These are phyloP conservation scores for Meloidogyne exigua DNA, from an alignment of 1,140 invertebrate genomes.

Conservation along the genomic window DNA sequence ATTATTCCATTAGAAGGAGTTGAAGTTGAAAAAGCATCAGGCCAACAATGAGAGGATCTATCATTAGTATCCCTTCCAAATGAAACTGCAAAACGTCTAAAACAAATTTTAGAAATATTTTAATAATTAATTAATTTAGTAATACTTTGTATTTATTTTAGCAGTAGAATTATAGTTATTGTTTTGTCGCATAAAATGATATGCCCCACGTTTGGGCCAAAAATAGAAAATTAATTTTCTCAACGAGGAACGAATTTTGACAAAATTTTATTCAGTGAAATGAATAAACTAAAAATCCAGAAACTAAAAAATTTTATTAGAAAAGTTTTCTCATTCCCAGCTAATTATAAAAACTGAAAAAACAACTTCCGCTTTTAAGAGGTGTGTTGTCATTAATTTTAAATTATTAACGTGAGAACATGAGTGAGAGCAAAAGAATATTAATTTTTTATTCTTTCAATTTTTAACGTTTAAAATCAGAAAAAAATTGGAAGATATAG, in stretches of 20 bases:
- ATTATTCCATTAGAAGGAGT: not conserved
- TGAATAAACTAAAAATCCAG: not conserved
- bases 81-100: not conserved
- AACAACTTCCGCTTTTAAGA: not conserved
- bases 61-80: not conserved
- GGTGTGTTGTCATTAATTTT: not conserved
- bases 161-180: not conserved
- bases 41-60: not conserved
- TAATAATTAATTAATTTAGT: not conserved
- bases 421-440: too few relatives aligned
- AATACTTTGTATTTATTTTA: not conserved
- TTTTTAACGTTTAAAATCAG: too few relatives aligned
- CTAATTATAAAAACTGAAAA: not conserved
- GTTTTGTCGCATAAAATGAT: not conserved
- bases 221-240: not conserved
- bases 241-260: not conserved
- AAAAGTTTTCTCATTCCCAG: constrained; percentile 1
- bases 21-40: not conserved
- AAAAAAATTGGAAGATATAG: too few relatives aligned
- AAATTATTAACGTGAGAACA: too few relatives aligned
- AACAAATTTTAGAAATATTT: not conserved
- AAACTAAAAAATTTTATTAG: not conserved
- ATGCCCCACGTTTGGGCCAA: not conserved
- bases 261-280: not conserved
- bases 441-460: too few relatives aligned